These are phyloP conservation scores for Epinotia ramella DNA, from an alignment of 2,888 invertebrate genomes.

Conservation along the genomic window DNA sequence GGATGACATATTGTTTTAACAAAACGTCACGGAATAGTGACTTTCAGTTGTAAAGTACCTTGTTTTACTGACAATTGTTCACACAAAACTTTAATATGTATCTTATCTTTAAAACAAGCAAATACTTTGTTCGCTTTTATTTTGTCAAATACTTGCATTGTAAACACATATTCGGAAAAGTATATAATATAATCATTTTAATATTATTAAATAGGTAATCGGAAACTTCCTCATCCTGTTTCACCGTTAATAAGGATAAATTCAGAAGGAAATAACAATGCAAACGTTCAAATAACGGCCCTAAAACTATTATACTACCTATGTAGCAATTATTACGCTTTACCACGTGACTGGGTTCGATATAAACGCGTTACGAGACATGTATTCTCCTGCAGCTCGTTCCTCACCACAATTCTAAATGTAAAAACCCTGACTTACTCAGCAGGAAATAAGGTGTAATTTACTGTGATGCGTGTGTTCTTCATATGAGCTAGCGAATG, in stretches of 20 bases:
- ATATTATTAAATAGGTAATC: too few relatives aligned
- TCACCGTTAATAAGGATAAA: slow-evolving; percentile 8
- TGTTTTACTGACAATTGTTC: too few relatives aligned
- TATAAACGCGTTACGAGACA: slow-evolving; percentile 50
- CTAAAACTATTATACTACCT: slow-evolving; percentile 41
- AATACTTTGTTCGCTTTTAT: too few relatives aligned
- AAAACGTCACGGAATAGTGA: not conserved
- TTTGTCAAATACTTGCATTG: too few relatives aligned
- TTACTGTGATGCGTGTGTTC: not conserved
- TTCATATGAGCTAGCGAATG: slow-evolving; percentile 13
- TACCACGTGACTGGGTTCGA: slow-evolving; percentile 54
- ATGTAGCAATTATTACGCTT: slow-evolving; percentile 50
- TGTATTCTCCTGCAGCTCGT: not conserved
- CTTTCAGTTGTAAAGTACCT: too few relatives aligned
- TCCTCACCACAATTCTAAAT: not conserved
- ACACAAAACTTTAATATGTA: too few relatives aligned
- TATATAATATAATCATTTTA: too few relatives aligned
- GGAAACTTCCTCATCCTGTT: too few relatives aligned
- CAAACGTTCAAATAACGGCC: slow-evolving; percentile 31
- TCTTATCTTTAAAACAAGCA: too few relatives aligned
- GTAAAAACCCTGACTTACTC: not conserved
- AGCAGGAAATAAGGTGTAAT: not conserved
- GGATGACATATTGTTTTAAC: not conserved
- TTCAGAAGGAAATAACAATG: not conserved
- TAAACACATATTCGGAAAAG: too few relatives aligned